Evolutionary conservation across 2,888 invertebrate genomes (phyloP), one percentile per base, ranked within the genome.

Genomic region (Oscheius sp.): DNA sequence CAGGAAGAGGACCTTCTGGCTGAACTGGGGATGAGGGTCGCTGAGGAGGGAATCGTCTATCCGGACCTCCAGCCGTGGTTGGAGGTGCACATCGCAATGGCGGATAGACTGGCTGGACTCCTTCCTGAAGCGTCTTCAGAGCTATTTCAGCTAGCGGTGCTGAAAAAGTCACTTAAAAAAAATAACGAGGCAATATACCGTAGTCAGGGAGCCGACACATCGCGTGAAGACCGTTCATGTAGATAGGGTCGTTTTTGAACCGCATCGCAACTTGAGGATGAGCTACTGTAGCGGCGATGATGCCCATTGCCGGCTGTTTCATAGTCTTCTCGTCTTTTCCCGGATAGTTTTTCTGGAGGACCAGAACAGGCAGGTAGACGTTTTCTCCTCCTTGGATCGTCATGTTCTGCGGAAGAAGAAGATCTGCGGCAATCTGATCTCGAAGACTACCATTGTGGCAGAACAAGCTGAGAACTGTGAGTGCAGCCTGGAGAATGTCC

Each of bases 311-410:
- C 9, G 70, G 35, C 48, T 21, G 29, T 32, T 58, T 70, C 58
- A 70, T 29, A 0, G 48, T n/a, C 35, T 58, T 59, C 2, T 80
- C 80, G 53, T 76, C 76, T 29, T 78, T 66, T 63, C 73, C 10
- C 62, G 33, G 53, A 29, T 55, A 53, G 33, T 11, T 58, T 74
- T 76, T 74, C 68, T 79, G 78, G 37, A 81, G 74, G 1, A 81
- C 76, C 75, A 79, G 78, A 73, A 79, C 63, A 58, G 81, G 81
- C 55, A 81, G 76, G 33, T 72, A 72, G 7, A 62, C 33, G 11
- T 59, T 35, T n/a, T 32, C 57, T 48, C 4, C 13, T 9, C 73
- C 77, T 35, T 73, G 75, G 60, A 80, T 65, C n/a, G 74, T 73
- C 42, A 51, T 74, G 68, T 78, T 80, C 59, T 80, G 78, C 2